Evolutionary conservation across 2,797 vertebrate species (phyloP).

Genomic region (Tamandua tetradactyla): DNA sequence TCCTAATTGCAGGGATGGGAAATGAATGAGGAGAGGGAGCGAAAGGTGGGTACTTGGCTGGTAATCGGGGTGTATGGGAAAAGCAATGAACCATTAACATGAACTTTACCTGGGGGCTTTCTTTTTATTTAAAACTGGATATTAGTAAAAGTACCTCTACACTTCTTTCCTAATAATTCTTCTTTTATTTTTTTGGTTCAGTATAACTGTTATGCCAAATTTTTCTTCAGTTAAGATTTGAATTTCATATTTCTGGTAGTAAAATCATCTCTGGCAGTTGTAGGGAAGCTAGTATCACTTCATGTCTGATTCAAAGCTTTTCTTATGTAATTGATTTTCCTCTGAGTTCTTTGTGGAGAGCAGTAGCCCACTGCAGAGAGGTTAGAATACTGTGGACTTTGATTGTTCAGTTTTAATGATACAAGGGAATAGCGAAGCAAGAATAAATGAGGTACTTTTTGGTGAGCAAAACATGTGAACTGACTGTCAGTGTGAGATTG

Average conservation of each 20-base stretch:
- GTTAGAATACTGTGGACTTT: slow-evolving; percentile 86
- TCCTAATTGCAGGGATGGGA: background rate
- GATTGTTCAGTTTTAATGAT: slow-evolving; percentile 87
- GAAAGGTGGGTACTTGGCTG: background rate
- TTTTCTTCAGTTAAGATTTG: slow-evolving; percentile 66
- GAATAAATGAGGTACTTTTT: slow-evolving; percentile 90
- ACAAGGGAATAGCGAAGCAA: slow-evolving; percentile 87
- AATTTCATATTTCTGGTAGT: slow-evolving; percentile 73
- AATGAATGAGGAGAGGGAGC: background rate
- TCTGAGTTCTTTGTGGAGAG: slow-evolving; percentile 81
- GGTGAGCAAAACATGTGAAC: slow-evolving; percentile 86
- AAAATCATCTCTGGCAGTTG: slow-evolving; percentile 68
- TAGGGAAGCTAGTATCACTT: slow-evolving; percentile 73
- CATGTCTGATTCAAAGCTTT: slow-evolving; percentile 81
- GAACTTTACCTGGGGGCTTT: background rate
- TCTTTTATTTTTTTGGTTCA: slow-evolving; percentile 57
- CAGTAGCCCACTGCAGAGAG: slow-evolving; percentile 85
- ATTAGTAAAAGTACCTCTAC: slow-evolving; percentile 55
- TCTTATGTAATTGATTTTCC: slow-evolving; percentile 84
- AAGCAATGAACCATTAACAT: background rate
- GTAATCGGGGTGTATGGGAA: background rate
- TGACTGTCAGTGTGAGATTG: slow-evolving; percentile 89
- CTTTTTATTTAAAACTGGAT: slow-evolving; percentile 55
- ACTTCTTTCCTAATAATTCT: slow-evolving; percentile 66
- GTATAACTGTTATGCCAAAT: slow-evolving; percentile 45